These are phyloP conservation scores for Kobus ellipsiprymnus DNA, from an alignment of 2,113 vertebrate genomes.

Conservation along the genomic window DNA sequence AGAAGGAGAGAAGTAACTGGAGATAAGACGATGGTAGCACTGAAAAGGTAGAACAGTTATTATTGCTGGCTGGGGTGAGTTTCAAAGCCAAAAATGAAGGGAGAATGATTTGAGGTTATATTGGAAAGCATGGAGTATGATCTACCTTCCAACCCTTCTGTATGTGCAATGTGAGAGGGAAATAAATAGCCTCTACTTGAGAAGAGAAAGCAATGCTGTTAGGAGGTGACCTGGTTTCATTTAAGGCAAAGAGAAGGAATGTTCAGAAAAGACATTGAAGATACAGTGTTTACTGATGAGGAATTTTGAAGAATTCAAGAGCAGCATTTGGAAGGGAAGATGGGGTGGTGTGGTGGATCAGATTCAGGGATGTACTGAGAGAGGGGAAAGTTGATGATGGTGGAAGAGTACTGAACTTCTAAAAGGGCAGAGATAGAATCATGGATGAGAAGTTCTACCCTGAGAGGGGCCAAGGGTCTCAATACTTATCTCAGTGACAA, in stretches of 20 bases:
- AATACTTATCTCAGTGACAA: neutral
- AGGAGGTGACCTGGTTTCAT: neutral
- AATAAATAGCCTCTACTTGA: neutral
- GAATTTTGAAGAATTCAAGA: neutral
- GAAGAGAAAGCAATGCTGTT: neutral
- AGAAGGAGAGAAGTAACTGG: neutral
- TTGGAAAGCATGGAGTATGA: neutral
- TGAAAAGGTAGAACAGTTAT: neutral
- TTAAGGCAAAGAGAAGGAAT: neutral
- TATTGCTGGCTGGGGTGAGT: neutral
- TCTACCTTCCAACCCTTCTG: neutral
- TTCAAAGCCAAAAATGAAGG: neutral
- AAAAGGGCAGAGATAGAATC: neutral
- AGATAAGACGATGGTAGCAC: neutral
- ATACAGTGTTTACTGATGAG: neutral
- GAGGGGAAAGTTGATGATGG: neutral
- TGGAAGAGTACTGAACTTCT: neutral
- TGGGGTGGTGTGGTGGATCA: neutral
- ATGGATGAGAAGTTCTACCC: neutral
- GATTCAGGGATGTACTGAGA: neutral
- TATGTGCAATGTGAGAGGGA: neutral
- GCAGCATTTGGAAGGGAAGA: neutral
- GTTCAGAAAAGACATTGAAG: neutral
- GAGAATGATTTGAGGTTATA: neutral
- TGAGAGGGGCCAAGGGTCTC: neutral